Evolutionary conservation across 2,888 invertebrate genomes (phyloP).

Genomic region (Dugesia japonica): DNA sequence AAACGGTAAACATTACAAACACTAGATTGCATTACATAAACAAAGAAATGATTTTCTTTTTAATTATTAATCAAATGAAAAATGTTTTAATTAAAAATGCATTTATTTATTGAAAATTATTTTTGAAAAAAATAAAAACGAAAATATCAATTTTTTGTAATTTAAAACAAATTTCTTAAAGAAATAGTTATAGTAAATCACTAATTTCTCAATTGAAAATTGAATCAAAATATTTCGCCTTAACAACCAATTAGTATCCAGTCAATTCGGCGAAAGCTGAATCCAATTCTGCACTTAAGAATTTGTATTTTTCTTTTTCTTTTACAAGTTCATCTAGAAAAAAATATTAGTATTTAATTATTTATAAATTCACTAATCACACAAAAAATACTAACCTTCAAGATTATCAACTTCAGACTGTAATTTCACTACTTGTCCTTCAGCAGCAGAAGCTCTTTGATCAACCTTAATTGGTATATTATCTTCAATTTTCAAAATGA

Average conservation of each 20-base stretch:
- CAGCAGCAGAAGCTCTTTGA: slow-evolving; percentile 99
- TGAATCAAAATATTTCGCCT: too few relatives aligned
- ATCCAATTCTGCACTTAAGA: slow-evolving; percentile 89
- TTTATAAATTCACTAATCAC: not conserved
- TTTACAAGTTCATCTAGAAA: slow-evolving; percentile 51
- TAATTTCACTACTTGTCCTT: slow-evolving; percentile 99
- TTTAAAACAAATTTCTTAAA: not conserved
- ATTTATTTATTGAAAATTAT: not conserved
- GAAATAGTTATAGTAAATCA: too few relatives aligned
- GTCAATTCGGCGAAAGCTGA: slow-evolving; percentile 87
- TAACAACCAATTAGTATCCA: slow-evolving; percentile 57
- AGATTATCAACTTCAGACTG: slow-evolving; percentile 99
- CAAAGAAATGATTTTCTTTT: too few relatives aligned
- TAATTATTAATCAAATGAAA: not conserved
- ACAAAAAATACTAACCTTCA: slow-evolving; percentile 54
- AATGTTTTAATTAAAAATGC: not conserved
- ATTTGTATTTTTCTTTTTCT: slow-evolving; percentile 90
- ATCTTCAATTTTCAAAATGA: too few relatives aligned
- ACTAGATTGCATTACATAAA: too few relatives aligned
- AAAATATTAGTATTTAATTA: not conserved
- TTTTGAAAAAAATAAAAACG: not conserved
- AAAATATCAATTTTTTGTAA: not conserved
- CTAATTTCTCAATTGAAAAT: too few relatives aligned
- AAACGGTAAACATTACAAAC: too few relatives aligned
- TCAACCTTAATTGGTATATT: slow-evolving; percentile 64